phyloP scores from a whole-genome alignment of 2,113 vertebrate genomes.

The Hippocampus barbouri region DNA sequence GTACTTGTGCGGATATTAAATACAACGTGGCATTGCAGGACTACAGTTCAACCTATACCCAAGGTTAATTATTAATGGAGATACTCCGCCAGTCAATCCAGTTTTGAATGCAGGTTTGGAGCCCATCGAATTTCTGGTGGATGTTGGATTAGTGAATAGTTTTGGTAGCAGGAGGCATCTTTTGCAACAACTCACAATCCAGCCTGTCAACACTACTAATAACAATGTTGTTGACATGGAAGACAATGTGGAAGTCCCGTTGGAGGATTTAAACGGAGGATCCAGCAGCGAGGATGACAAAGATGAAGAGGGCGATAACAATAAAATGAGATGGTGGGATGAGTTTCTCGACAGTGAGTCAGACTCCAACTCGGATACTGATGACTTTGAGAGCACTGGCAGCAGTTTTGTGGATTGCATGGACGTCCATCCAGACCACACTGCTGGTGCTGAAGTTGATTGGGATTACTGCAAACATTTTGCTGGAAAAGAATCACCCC shows the following conservation, averaged over 20 bases:
- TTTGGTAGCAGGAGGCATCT: constrained; percentile 11
- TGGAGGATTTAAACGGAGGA: neutral
- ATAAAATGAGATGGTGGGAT: constrained; percentile 9
- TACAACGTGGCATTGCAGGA: neutral
- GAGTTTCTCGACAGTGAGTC: constrained; percentile 7
- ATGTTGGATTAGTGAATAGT: constrained; percentile 6
- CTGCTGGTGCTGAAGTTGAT: neutral
- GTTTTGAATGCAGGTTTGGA: constrained; percentile 5
- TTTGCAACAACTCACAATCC: constrained; percentile 7
- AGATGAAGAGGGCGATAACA: neutral
- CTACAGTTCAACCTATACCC: constrained; percentile 3
- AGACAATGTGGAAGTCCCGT: neutral
- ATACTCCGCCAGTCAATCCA: constrained; percentile 1
- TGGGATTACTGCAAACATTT: constrained; percentile 5
- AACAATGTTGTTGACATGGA: neutral
- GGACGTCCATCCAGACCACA: neutral
- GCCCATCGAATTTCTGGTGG: constrained; percentile 7
- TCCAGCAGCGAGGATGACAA: neutral
- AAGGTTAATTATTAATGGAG: constrained; percentile 10
- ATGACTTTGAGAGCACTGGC: neutral
- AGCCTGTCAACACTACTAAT: neutral
- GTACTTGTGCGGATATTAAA: neutral
- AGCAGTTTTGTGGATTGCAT: neutral
- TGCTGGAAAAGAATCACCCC: neutral
- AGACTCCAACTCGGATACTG: neutral